These are phyloP conservation scores for Diabrotica undecimpunctata DNA, from an alignment of 1,140 invertebrate genomes.

Conservation along the genomic window DNA sequence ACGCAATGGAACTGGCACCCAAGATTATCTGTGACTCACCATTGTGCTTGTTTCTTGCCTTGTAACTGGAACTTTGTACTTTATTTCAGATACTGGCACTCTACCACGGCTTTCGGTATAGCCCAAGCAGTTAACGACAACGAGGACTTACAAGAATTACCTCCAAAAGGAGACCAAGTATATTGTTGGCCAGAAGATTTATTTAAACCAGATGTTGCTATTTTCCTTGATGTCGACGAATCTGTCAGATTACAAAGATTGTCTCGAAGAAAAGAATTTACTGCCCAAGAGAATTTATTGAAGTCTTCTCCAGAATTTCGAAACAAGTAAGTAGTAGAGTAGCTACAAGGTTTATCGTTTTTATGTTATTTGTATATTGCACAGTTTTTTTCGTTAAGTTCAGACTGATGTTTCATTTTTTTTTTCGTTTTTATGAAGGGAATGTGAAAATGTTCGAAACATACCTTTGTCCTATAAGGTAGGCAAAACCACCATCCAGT, in stretches of 20 bases:
- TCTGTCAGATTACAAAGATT: conserved; percentile 28
- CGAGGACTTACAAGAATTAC: conserved; percentile 28
- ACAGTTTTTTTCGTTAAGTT: neutral
- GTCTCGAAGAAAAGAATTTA: conserved; percentile 35
- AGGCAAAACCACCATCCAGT: too few species aligned
- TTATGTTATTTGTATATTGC: neutral
- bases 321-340: conserved; percentile 8
- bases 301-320: conserved; percentile 30
- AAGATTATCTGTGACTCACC: too few species aligned
- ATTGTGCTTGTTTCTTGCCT: too few species aligned
- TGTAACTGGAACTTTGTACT: too few species aligned
- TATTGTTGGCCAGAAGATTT: conserved; percentile 47
- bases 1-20: too few species aligned
- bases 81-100: conserved; percentile 45
- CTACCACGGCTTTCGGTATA: conserved; percentile 45
- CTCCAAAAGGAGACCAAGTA: conserved; percentile 32
- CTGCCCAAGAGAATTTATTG: conserved; percentile 43
- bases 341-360: neutral
- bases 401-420: neutral
- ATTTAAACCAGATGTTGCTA: conserved; percentile 40
- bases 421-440: neutral
- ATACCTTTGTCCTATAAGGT: neutral
- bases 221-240: conserved; percentile 35
- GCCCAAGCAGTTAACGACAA: conserved; percentile 38
- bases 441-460: neutral